Evolutionary conservation across 2,113 vertebrate genomes (phyloP), one percentile per base, ranked within the genome.

Genomic region (Dryoscopus gambensis): DNA sequence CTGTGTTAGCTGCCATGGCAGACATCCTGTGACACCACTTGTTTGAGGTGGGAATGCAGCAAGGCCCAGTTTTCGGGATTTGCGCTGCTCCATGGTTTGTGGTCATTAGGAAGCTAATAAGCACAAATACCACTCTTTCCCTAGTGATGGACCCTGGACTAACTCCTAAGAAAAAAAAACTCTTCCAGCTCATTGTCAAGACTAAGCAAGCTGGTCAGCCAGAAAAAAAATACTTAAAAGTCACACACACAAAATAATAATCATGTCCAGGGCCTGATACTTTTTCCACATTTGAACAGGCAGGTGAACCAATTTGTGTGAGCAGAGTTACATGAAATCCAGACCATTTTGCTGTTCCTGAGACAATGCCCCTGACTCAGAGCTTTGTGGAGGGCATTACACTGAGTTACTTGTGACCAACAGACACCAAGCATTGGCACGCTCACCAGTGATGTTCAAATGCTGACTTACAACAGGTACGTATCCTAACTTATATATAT

Each of bases 51-150:
- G 89, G 78, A 76, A 46, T 5, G 35, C 56, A 71, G 63, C 62
- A 83, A 20, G 23, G 47, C 11, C 5, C 81, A 62, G 71, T 35
- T 31, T 37, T 31, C 0, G 0, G 79, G 53, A 31, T 83, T 60
- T 53, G 76, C 21, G 2, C 39, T 46, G 33, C 55, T 76, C 40
- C 5, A 0, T 0, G 0, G 19, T 39, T 30, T 24, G 75, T n/a
- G 53, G 40, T 1, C 4, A 13, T 21, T 28, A 19, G 59, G 40
- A 71, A 60, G 44, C 9, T 33, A 28, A 22, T 16, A 40, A 73
- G 31, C 50, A 65, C n/a, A 16, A 40, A 44, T 6, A 13, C 15
- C 4, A 0, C 46, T 55, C 37, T 60, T 78, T 44, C 50, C 60
- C 44, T 23, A 40, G 52, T 0, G 2, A 7, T 35, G 47, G 56